Evolutionary conservation across 2,888 invertebrate genomes (phyloP).

Genomic region (Alviniconcha strummeri): DNA sequence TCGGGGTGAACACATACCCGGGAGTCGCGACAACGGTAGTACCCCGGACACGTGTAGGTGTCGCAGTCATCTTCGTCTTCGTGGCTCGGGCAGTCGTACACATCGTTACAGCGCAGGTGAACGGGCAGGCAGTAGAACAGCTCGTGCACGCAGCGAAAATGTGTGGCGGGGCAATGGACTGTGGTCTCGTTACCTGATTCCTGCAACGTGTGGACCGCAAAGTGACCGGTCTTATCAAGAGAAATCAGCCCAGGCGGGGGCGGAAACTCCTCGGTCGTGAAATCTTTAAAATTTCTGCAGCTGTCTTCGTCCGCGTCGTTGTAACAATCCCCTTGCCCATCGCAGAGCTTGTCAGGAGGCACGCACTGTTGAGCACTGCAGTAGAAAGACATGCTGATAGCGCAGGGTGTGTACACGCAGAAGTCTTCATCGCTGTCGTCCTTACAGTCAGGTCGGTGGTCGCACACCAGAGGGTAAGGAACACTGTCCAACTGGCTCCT

Average conservation of each 20-base stretch:
- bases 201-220: background rate
- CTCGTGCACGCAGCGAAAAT: background rate
- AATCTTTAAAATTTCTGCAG: too few species aligned
- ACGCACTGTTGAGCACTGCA: background rate
- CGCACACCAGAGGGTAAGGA: conserved; percentile 22
- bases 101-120: conserved; percentile 13
- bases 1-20: background rate
- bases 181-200: background rate
- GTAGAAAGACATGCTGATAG: background rate
- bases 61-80: background rate
- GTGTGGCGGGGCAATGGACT: background rate
- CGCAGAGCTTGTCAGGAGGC: too few species aligned
- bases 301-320: too few species aligned
- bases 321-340: too few species aligned
- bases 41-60: background rate
- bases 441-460: conserved; percentile 5
- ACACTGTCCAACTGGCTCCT: background rate
- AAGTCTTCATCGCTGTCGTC: conserved; percentile 28
- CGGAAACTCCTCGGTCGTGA: too few species aligned
- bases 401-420: conserved; percentile 1
- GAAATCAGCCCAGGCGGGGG: too few species aligned
- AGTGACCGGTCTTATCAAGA: too few species aligned
- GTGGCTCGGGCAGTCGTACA: background rate
- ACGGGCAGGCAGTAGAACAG: conserved; percentile 4
- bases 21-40: background rate